These are phyloP conservation scores for Hemithea aestivaria DNA, from an alignment of 2,888 invertebrate species.

Conservation along the genomic window DNA sequence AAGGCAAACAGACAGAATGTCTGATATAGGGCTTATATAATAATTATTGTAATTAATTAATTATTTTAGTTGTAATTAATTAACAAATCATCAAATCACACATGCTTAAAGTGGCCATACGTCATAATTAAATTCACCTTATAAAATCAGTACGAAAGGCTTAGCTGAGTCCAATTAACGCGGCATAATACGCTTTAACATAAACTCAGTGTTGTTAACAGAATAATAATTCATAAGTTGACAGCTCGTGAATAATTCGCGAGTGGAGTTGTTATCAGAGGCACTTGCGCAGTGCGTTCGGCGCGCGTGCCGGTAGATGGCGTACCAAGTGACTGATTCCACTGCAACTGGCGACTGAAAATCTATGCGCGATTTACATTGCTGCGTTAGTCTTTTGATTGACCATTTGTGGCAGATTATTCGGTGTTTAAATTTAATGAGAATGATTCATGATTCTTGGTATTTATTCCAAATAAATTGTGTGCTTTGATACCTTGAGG, in stretches of 20 bases:
- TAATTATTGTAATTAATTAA: too few relatives aligned
- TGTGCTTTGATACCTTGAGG: not conserved
- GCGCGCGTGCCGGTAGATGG: conserved; percentile 58
- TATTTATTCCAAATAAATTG: not conserved
- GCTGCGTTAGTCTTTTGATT: conserved; percentile 36
- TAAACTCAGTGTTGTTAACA: conserved; percentile 54
- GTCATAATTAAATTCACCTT: conserved; percentile 23
- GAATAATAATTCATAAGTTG: conserved; percentile 70
- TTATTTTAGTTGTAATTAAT: not conserved
- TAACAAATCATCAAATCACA: too few relatives aligned
- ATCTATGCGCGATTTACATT: conserved; percentile 44
- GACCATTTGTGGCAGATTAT: conserved; percentile 3
- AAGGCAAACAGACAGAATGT: too few relatives aligned
- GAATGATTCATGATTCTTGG: not conserved
- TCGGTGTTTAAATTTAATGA: not conserved
- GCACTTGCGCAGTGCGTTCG: conserved; percentile 65
- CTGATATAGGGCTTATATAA: too few relatives aligned
- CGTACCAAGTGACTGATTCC: conserved; percentile 34
- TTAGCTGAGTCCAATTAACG: conserved; percentile 43
- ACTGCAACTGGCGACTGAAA: conserved; percentile 23
- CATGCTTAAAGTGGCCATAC: not conserved
- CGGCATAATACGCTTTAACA: conserved; percentile 47
- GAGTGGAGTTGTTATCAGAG: conserved; percentile 60
- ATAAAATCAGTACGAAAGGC: conserved; percentile 32
- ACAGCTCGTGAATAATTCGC: conserved; percentile 72